Evolutionary conservation across 1,140 invertebrate species (phyloP).

Genomic region (Eurosta solidaginis): DNA sequence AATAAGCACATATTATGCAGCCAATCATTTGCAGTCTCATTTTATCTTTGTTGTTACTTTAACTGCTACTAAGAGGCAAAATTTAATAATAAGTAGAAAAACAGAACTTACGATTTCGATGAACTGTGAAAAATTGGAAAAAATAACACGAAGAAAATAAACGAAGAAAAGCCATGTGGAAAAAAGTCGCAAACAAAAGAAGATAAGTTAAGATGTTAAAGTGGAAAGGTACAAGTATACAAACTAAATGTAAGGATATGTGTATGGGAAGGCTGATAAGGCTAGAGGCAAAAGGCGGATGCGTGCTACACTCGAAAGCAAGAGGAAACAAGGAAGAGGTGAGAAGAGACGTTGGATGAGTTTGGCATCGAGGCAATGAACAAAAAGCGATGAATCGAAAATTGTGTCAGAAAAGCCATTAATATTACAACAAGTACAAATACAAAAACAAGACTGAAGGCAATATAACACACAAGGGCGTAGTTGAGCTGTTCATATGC

Average conservation of each 20-base stretch:
- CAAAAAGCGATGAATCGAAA: slow-evolving; percentile 17
- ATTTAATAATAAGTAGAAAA: slow-evolving; percentile 23
- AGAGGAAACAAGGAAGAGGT: neutral
- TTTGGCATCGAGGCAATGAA: neutral
- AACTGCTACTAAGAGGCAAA: no score
- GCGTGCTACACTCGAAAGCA: neutral
- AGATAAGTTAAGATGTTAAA: slow-evolving; percentile 22
- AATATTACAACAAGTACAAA: slow-evolving; percentile 12
- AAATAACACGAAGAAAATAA: neutral
- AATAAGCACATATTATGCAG: no score
- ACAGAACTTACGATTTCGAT: slow-evolving; percentile 15
- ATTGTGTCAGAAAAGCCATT: slow-evolving; percentile 22
- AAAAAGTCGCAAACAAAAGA: no score
- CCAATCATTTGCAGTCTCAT: no score
- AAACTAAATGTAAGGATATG: neutral
- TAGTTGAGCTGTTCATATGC: no score
- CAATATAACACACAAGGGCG: no score
- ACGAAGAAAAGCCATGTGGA: neutral
- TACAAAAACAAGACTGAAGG: no score
- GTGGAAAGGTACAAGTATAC: neutral
- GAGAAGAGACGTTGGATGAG: neutral
- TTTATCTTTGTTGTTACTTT: no score
- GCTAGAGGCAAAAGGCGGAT: neutral
- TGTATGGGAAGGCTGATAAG: neutral
- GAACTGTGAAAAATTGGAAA: slow-evolving; percentile 21